Evolutionary conservation across 2,888 invertebrate genomes (phyloP), one percentile per base, ranked within the genome.

Genomic region (Zeuzera pyrina): DNA sequence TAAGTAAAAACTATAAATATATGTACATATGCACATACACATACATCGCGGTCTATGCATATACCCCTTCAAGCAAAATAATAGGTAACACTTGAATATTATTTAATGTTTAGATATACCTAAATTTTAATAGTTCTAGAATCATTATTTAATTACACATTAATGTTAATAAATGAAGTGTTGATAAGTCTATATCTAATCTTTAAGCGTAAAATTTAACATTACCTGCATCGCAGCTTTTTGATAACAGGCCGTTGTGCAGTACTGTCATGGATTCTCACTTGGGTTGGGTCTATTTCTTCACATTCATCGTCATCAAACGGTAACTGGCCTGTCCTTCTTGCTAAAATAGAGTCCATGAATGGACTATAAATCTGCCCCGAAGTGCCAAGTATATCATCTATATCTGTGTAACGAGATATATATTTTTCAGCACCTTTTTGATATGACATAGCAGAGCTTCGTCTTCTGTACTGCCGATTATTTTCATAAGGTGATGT

Each of bases 331-430:
- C 74, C 73, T 16, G 74, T 72, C 42, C 74, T 67, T 31, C 63
- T 59, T 7, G 81, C 74, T 23, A 86, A 66, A 43, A 86, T 78
- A 16, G 85, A 83, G 50, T 86, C 85, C 83, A 88, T 87, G 39
- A 89, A 84, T 7, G 90, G 89, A 60, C 89, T 89, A 49, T 89
- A 86, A 39, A 89, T 70, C 38, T 83, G 81, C 13, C 81, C 77
- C 19, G 77, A 76, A 30, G 76, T 79, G 28, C 94, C 95, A 38
- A 97, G 84, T 59, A 97, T 88, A 57, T 97, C 96, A 61, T 95
- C 95, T 47, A 96, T 95, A 68, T 95, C 93, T 24, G 90, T 91
- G 66, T 93, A 93, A 34, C 89, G 87, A 7, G 95, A 94, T 45
- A 95, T 93, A 64, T 94, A 97, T 78, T 84, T 59, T 47, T 71